These are phyloP conservation scores for Lordiphosa andalusiaca DNA, from an alignment of 2,888 invertebrate species.

Conservation along the genomic window DNA sequence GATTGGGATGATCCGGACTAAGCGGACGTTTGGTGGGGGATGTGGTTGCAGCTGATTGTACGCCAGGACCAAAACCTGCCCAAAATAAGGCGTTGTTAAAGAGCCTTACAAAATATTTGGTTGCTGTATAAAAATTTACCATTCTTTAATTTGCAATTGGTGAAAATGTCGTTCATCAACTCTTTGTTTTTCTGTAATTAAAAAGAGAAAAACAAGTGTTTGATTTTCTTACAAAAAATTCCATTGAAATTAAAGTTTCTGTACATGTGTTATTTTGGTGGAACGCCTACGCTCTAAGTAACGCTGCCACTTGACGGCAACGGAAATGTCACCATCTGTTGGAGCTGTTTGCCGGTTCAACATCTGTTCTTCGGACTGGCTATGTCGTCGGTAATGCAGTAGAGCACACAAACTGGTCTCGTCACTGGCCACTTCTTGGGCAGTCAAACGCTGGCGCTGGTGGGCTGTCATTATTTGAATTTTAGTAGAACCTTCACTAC, in stretches of 20 bases:
- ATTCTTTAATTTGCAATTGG: slow-evolving; percentile 85
- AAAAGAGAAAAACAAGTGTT: slow-evolving; percentile 18
- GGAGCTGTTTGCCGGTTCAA: slow-evolving; percentile 21
- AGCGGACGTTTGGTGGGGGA: slow-evolving; percentile 82
- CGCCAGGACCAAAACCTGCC: slow-evolving; percentile 82
- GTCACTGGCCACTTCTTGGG: slow-evolving; percentile 72
- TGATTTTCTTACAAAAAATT: slow-evolving; percentile 1
- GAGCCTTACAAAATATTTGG: slow-evolving; percentile 4
- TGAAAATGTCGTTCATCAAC: slow-evolving; percentile 87
- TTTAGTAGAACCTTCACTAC: slow-evolving; percentile 9
- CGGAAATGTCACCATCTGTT: slow-evolving; percentile 43
- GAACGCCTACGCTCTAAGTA: slow-evolving; percentile 48
- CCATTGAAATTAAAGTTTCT: slow-evolving; percentile 18
- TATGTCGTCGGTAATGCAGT: slow-evolving; percentile 59
- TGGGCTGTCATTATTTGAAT: slow-evolving; percentile 11
- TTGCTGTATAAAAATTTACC: slow-evolving; percentile 81
- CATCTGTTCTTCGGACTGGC: slow-evolving; percentile 25
- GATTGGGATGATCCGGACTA: slow-evolving; percentile 85
- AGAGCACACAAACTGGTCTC: slow-evolving; percentile 69
- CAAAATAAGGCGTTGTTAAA: slow-evolving; percentile 17
- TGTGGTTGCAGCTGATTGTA: slow-evolving; percentile 80
- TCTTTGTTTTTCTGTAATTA: slow-evolving; percentile 88
- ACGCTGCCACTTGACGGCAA: slow-evolving; percentile 47
- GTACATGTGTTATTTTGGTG: slow-evolving; percentile 58
- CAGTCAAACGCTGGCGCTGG: slow-evolving; percentile 65